Base-by-base conservation (phyloP, 2,113 vertebrate genomes). In the Delphinapterus leucas region DNA sequence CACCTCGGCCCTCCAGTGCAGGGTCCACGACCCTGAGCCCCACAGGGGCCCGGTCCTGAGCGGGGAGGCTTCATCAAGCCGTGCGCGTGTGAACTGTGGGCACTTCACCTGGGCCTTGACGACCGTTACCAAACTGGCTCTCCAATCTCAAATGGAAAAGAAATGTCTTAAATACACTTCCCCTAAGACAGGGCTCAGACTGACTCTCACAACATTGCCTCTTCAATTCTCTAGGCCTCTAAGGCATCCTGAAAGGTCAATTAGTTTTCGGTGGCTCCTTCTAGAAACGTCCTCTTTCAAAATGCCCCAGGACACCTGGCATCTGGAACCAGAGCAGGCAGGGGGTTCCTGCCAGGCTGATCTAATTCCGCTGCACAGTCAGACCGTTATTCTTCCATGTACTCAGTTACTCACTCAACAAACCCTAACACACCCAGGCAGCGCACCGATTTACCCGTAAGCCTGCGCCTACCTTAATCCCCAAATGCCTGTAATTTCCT, bases 391-490 rank as follows among this genome's bases (percentile, higher is more conserved):
- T 80, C 67, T 60, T 25, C 83, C 21, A 17, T 1, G 77, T 53
- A 8, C 60, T 28, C 61, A 49, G 7, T 28, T 31, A 58, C 13
- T 53, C 36, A 17, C 33, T 55, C 49, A 55, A 20, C 76, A 79
- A n/a, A 14, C 11, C 53, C 49, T 55, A 67, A 60, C 55, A 41
- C 88, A 84, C n/a, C 47, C 67, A 55, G 10, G 60, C 58, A 53
- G 31, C 67, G 58, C 33, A 74, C 25, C 5, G 7, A 17, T 4
- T 6, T 3, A 28, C 14, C 25, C 5, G 0, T 4, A 31, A 41
- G 13, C 44, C 23, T 14, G 26, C 61, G 70, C 31, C 28, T 6
- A 44, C 41, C 38, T 55, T 36, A 21, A 33, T 44, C 31, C 33
- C 17, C 13, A 63, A 61, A 77, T 3, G 28, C 76, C 82, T 53